These are phyloP conservation scores for Fulmarus glacialis DNA, from an alignment of 2,113 vertebrate species.

Conservation along the genomic window DNA sequence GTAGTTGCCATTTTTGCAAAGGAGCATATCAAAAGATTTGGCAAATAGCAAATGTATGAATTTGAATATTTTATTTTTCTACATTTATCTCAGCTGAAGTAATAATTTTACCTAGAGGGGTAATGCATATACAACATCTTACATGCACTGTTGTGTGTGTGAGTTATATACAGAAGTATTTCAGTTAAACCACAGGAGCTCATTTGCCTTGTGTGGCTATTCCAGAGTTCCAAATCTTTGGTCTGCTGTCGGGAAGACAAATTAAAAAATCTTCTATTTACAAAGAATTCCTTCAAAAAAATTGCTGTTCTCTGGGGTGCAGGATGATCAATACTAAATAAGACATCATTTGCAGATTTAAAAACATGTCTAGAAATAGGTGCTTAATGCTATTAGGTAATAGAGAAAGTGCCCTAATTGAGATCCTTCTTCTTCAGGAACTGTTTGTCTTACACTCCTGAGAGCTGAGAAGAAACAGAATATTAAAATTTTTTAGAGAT, in stretches of 20 bases:
- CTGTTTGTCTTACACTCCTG: not conserved
- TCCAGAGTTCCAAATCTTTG: not conserved
- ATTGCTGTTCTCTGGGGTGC: not conserved
- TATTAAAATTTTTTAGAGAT: not conserved
- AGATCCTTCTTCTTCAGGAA: not conserved
- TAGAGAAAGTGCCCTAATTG: not conserved
- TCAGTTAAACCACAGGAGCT: not conserved
- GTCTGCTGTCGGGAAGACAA: not conserved
- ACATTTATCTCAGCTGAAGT: not conserved
- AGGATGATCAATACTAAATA: not conserved
- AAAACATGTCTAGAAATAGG: not conserved
- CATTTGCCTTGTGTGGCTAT: not conserved
- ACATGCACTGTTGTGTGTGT: not conserved
- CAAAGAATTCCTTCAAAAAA: not conserved
- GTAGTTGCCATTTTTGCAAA: not conserved
- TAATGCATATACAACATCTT: not conserved
- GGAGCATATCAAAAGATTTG: not conserved
- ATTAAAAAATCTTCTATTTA: not conserved
- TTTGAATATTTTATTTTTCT: not conserved
- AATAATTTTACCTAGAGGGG: not conserved
- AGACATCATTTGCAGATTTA: not conserved
- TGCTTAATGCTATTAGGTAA: not conserved
- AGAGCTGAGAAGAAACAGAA: not conserved
- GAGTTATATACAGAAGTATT: not conserved
- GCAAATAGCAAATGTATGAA: not conserved